Base-by-base conservation (phyloP, 2,113 vertebrate genomes). In the Daphoenositta chrysoptera region DNA sequence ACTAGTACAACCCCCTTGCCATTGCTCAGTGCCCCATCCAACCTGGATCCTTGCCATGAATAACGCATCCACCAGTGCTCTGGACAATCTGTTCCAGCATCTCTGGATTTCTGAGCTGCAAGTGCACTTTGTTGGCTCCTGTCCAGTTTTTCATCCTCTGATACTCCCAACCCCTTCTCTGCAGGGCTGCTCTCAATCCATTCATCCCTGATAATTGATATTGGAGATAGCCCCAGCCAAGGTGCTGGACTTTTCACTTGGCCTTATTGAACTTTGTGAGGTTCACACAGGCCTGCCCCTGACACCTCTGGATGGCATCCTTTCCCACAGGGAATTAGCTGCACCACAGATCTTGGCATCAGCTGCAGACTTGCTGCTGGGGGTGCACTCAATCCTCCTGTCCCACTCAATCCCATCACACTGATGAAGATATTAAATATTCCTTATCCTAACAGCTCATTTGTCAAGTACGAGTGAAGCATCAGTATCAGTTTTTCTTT, bases 211-310 rank as follows among this genome's bases (percentile, higher is more conserved):
- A 33, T 45, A 50, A 33, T 1, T 3, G 3, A 12, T 71, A 56
- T 0, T 42, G 21, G 20, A 40, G 20, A 35, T 35, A 26, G 7
- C 9, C 33, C 30, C 42, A 28, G 4, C 16, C 0, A 0, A 48
- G 21, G 35, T 64, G 57, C 35, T 63, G 85, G 20, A 18, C 28
- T 61, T 79, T 48, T 47, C 57, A 40, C 35, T 48, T 70, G 40
- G 23, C 24, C 15, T 39, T 63, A 24, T 35, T 63, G n/a, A 79
- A 54, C 10, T 70, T 70, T 0, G 1, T 54, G n/a, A 48, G 42
- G 16, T 48, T 63, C 28, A n/a, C 40, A 30, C 15, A 54, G 19
- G 16, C 9, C 20, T 0, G 2, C n/a, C 14, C 3, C 20, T 63
- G 20, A 27, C 31, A 26, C 40, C 14, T 63, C 13, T 63, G 65